phyloP scores from a whole-genome alignment of 2,113 vertebrate genomes.

The Xiphophorus maculatus region DNA sequence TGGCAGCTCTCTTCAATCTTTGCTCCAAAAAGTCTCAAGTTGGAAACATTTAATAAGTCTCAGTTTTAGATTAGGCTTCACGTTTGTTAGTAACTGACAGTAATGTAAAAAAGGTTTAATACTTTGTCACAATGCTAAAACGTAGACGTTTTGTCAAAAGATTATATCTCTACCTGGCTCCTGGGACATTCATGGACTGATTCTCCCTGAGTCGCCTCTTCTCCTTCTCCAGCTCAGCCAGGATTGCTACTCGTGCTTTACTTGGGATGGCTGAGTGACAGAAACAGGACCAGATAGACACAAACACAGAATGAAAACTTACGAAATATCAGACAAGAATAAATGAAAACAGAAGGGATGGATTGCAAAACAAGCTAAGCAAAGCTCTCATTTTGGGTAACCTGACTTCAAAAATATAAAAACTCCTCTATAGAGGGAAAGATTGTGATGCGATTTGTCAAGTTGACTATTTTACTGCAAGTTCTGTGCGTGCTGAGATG shows the following conservation, averaged over 20 bases:
- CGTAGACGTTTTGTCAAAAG: too few relatives aligned
- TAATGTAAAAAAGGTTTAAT: too few relatives aligned
- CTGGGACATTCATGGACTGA: conserved; percentile 91
- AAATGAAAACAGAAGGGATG: background rate
- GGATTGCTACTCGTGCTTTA: conserved; percentile 94
- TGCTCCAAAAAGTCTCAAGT: background rate
- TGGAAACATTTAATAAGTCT: background rate
- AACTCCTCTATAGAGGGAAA: background rate
- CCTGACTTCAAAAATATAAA: background rate
- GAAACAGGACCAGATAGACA: background rate
- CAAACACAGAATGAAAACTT: too few relatives aligned
- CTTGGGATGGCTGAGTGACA: conserved; percentile 81
- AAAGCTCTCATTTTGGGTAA: background rate
- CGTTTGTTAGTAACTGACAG: too few relatives aligned
- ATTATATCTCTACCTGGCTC: conserved; percentile 75
- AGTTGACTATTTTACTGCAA: too few relatives aligned
- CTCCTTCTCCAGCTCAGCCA: conserved; percentile 96
- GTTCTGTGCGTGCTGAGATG: too few relatives aligned
- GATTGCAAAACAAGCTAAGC: background rate
- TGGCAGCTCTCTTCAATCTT: background rate
- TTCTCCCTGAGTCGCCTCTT: conserved; percentile 94
- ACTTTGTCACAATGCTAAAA: background rate
- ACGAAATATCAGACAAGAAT: background rate
- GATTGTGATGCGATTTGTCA: background rate
- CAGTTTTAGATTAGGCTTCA: background rate